Conservation (phyloP, 2,888 invertebrate species). For the Amphipyra berbera region DNA sequence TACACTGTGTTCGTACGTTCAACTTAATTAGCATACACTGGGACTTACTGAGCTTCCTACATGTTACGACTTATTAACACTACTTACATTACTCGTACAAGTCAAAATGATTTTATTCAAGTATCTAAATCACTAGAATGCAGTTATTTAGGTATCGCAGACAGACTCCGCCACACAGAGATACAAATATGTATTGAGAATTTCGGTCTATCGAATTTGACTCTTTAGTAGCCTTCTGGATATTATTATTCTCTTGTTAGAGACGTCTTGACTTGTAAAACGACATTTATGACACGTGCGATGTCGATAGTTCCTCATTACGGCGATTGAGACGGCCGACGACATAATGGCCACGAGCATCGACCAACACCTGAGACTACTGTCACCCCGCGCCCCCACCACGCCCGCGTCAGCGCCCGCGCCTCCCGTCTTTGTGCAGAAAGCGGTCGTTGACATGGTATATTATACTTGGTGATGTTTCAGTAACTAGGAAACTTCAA, state of each 20-base stretch:
- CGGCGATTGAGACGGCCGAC: not conserved
- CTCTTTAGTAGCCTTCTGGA: no score
- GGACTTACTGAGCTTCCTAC: slow-evolving; percentile 20
- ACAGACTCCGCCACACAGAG: no score
- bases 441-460: no score
- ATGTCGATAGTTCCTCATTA: not conserved
- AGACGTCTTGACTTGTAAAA: no score
- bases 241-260: no score
- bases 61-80: slow-evolving; percentile 22
- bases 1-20: not conserved
- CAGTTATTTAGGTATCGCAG: no score
- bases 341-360: not conserved
- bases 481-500: no score
- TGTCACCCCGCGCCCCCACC: not conserved
- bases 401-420: no score
- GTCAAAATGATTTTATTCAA: not conserved
- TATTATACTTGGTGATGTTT: no score
- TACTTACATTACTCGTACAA: not conserved
- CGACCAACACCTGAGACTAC: not conserved
- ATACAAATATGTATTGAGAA: no score
- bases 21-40: slow-evolving; percentile 35
- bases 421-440: no score
- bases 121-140: not conserved
- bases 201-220: no score
- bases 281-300: not conserved